Conservation (phyloP, 2,888 invertebrate genomes). For the Artemia sinica region DNA sequence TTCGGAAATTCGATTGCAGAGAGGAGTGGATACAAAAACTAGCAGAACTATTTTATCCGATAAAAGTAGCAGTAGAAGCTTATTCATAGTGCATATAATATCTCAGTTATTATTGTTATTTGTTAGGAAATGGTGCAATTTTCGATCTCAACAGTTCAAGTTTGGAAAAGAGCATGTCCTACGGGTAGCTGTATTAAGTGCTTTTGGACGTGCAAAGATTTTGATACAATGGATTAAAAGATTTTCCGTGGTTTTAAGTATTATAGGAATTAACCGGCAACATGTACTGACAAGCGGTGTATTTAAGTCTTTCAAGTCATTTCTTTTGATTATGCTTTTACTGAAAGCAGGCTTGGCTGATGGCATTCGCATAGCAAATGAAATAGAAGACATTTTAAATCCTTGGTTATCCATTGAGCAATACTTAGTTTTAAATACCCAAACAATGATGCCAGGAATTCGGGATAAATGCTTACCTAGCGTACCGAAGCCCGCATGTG, state of each 20-base stretch:
- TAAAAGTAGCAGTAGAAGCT: too few relatives aligned
- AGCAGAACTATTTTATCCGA: too few relatives aligned
- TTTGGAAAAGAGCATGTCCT: too few relatives aligned
- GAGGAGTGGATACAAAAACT: too few relatives aligned
- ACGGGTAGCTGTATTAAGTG: too few relatives aligned
- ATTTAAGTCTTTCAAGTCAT: not conserved
- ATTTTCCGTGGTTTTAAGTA: not conserved
- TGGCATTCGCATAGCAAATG: constrained; percentile 2
- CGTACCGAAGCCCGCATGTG: constrained; percentile 8
- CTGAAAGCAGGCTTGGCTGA: not conserved
- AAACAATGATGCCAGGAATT: constrained; percentile 8
- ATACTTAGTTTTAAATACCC: not conserved
- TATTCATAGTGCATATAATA: too few relatives aligned
- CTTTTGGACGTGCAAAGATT: not conserved
- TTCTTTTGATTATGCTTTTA: not conserved
- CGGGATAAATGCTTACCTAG: constrained; percentile 1
- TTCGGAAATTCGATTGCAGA: too few relatives aligned
- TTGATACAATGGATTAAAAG: constrained; percentile 5
- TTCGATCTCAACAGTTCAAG: too few relatives aligned
- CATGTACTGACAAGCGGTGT: not conserved
- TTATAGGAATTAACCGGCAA: not conserved
- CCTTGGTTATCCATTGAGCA: constrained; percentile 13
- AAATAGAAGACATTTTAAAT: not conserved
- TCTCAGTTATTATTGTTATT: too few relatives aligned
- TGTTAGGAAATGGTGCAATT: too few relatives aligned